These are phyloP conservation scores for Peromyscus californicus DNA, from an alignment of 2,113 vertebrate genomes.

Conservation along the genomic window DNA sequence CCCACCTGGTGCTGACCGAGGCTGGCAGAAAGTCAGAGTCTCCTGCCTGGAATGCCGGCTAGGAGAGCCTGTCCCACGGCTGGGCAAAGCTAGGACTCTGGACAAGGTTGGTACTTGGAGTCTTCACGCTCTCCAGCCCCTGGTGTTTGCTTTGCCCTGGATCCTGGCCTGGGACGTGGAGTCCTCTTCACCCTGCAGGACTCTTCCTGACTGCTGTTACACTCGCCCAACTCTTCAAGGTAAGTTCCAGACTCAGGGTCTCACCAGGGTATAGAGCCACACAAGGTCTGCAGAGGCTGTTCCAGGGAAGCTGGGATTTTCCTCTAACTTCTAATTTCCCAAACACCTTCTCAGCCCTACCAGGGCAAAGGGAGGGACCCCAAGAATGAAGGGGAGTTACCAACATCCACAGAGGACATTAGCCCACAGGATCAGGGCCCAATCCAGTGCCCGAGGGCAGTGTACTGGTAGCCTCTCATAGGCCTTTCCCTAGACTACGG, in stretches of 20 bases:
- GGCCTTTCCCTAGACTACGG: background rate
- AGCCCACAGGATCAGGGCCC: background rate
- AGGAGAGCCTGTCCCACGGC: background rate
- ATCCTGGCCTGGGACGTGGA: background rate
- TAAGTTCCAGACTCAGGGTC: background rate
- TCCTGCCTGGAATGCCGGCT: too few relatives aligned
- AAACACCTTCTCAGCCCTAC: background rate
- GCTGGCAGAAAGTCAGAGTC: background rate
- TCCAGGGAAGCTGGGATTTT: too few relatives aligned
- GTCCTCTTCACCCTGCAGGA: background rate
- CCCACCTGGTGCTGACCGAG: background rate
- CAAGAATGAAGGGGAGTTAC: background rate
- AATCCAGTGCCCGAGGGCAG: background rate
- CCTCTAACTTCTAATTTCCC: background rate
- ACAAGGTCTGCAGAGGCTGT: too few relatives aligned
- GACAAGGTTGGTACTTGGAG: background rate
- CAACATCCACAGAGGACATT: background rate
- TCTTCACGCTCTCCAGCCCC: fast-evolving
- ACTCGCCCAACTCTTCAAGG: fast-evolving
- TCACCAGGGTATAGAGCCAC: background rate
- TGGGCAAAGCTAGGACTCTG: background rate
- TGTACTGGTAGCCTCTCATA: background rate
- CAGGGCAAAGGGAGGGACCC: background rate
- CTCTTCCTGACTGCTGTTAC: background rate
- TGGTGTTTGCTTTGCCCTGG: background rate